Conservation (phyloP, 2,888 invertebrate species). For the Apamea anceps region DNA sequence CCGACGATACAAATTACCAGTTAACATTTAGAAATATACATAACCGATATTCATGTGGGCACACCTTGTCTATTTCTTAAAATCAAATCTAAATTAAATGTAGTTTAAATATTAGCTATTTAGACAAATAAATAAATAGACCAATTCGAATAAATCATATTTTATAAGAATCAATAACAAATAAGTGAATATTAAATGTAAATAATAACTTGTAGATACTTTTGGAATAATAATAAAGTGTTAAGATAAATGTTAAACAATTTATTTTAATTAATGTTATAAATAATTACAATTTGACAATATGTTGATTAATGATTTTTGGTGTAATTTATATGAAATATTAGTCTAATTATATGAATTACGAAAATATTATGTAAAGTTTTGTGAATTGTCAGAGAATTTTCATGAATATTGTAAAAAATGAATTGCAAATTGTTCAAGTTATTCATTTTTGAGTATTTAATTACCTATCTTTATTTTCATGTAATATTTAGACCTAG, state of each 20-base stretch:
- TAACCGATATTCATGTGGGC: constrained; percentile 12
- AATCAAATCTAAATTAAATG: constrained; percentile 34
- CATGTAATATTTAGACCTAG: background rate
- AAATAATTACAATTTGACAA: constrained; percentile 59
- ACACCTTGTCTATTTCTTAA: constrained; percentile 23
- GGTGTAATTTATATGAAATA: constrained; percentile 32
- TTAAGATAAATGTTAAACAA: constrained; percentile 42
- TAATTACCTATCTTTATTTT: background rate
- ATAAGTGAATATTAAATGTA: constrained; percentile 50
- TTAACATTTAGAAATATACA: background rate
- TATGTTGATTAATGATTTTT: constrained; percentile 56
- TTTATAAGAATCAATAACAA: constrained; percentile 58
- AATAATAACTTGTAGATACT: constrained; percentile 52
- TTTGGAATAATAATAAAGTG: constrained; percentile 27
- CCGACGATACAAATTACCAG: background rate
- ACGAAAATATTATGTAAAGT: constrained; percentile 5
- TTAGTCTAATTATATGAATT: constrained; percentile 15
- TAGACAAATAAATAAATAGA: constrained; percentile 64
- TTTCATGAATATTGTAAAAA: background rate
- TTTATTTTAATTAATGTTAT: constrained; percentile 46
- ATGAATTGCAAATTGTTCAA: background rate
- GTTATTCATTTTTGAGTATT: background rate
- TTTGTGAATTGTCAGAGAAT: constrained; percentile 6
- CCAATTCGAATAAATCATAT: constrained; percentile 67
- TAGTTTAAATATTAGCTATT: constrained; percentile 53